phyloP scores from a whole-genome alignment of 2,113 vertebrate species.

The Amphiprion ocellaris region DNA sequence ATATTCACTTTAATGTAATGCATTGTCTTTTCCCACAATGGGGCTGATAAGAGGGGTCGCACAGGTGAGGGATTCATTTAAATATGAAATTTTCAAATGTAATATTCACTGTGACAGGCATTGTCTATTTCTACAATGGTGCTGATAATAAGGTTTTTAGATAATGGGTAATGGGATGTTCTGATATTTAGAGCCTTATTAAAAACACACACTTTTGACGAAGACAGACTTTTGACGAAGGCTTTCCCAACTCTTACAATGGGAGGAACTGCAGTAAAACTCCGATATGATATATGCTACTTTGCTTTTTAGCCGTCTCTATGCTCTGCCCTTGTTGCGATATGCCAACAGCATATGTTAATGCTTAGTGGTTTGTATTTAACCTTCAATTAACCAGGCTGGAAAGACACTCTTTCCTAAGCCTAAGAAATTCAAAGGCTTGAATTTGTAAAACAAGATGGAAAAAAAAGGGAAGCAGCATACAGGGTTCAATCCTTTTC shows the following conservation, averaged over 20 bases:
- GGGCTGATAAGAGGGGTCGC: conserved; percentile 73
- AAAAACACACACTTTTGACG: conserved; percentile 61
- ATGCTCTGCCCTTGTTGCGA: conserved; percentile 35
- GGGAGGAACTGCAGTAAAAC: conserved; percentile 8
- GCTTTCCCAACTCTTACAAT: background rate
- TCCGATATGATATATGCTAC: conserved; percentile 5
- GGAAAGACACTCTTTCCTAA: conserved; percentile 35
- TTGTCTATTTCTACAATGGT: conserved; percentile 77
- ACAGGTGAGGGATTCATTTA: conserved; percentile 77
- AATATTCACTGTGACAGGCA: conserved; percentile 71
- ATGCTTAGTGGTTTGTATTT: conserved; percentile 43
- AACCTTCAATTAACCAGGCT: conserved; percentile 53
- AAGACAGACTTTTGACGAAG: conserved; percentile 32
- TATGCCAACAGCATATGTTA: conserved; percentile 37
- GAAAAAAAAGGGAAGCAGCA: conserved; percentile 19
- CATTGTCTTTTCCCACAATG: conserved; percentile 77
- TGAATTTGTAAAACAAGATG: conserved; percentile 17
- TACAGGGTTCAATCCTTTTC: conserved; percentile 28
- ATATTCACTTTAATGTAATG: conserved; percentile 76
- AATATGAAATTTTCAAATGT: conserved; percentile 76
- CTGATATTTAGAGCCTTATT: conserved; percentile 76
- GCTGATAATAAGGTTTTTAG: conserved; percentile 74
- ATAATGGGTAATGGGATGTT: conserved; percentile 74
- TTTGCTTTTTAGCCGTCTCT: conserved; percentile 30
- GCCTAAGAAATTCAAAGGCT: conserved; percentile 37